A percentile compares a stretch with the other conserved stretches of the same genome.
phyloP scores from a whole-genome alignment of 2,797 vertebrate genomes.

The Pteropus rufus region DNA sequence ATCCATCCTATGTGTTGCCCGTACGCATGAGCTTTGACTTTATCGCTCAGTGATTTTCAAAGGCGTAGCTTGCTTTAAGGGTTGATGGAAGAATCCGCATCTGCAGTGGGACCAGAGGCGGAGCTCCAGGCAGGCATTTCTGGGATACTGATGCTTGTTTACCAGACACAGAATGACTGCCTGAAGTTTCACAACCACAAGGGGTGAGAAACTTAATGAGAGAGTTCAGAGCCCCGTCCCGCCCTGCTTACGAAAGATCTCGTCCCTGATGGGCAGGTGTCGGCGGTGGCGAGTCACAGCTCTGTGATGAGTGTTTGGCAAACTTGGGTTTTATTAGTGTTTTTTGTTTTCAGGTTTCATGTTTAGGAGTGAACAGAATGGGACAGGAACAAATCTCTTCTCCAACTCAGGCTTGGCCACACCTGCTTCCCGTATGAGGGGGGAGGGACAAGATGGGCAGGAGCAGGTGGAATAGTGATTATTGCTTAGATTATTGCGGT shows the following conservation, averaged over 20 bases:
- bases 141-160: not conserved
- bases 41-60: not conserved
- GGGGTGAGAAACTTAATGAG: not conserved
- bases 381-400: not conserved
- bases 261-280: not conserved
- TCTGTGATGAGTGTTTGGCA: not conserved
- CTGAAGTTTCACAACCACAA: not conserved
- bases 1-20: not conserved
- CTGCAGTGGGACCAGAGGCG: not conserved
- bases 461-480: not conserved
- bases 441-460: fast-evolving
- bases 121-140: not conserved
- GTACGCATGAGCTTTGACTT: not conserved
- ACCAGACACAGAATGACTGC: not conserved
- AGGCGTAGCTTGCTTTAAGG: not conserved
- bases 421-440: not conserved
- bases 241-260: not conserved
- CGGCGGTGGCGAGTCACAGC: not conserved
- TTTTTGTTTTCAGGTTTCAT: not conserved
- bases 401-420: not conserved
- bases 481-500: not conserved
- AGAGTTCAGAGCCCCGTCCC: not conserved
- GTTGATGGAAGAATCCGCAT: not conserved
- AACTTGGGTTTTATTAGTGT: not conserved
- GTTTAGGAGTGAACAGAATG: not conserved